These are phyloP conservation scores for Mechanitis messenoides DNA, from an alignment of 2,888 invertebrate genomes.

Conservation along the genomic window DNA sequence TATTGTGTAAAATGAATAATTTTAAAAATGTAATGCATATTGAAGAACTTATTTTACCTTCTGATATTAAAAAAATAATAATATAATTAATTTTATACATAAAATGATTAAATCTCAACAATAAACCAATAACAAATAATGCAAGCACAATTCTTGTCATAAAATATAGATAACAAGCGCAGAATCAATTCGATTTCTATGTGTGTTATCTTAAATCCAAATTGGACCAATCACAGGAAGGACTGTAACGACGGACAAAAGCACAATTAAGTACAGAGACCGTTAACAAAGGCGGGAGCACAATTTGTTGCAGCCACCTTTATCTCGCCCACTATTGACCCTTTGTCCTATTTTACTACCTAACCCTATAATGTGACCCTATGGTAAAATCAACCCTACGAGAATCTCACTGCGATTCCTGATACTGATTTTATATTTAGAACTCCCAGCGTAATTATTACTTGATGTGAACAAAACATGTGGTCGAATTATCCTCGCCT, in stretches of 20 bases:
- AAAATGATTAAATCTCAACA: no score
- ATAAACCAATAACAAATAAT: slow-evolving; percentile 13
- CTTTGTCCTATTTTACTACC: slow-evolving; percentile 66
- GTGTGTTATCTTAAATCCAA: slow-evolving; percentile 46
- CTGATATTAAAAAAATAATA: no score
- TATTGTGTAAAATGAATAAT: no score
- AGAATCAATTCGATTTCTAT: slow-evolving; percentile 30
- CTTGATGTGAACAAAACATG: slow-evolving; percentile 71
- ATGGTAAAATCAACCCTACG: slow-evolving; percentile 33
- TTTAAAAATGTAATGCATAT: no score
- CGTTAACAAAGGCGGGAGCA: slow-evolving; percentile 68
- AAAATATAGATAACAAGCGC: slow-evolving; percentile 20
- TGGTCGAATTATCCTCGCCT: slow-evolving; percentile 67
- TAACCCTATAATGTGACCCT: slow-evolving; percentile 48
- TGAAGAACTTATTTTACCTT: no score
- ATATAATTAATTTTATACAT: no score
- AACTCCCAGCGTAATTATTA: slow-evolving; percentile 49
- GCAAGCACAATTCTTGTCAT: slow-evolving; percentile 18
- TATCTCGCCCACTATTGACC: slow-evolving; percentile 72
- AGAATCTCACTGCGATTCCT: slow-evolving; percentile 17
- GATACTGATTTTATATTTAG: slow-evolving; percentile 15
- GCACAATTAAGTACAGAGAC: slow-evolving; percentile 74
- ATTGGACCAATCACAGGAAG: slow-evolving; percentile 55
- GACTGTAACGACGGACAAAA: slow-evolving; percentile 63
- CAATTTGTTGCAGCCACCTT: slow-evolving; percentile 76